Conservation (phyloP, 2,888 invertebrate genomes). For the Callyntrura guangdongensis region DNA sequence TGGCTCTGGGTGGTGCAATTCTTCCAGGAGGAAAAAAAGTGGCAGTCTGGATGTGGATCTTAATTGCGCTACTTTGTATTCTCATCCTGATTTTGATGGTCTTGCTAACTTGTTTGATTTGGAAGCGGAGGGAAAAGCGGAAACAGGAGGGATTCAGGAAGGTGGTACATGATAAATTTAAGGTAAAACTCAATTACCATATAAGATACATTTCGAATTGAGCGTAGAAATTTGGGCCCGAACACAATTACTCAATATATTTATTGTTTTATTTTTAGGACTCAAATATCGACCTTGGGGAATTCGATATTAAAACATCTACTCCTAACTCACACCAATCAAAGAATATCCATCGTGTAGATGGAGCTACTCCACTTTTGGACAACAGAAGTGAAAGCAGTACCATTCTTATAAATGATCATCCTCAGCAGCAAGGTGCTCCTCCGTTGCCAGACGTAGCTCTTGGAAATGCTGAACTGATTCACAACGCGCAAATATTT, state of each 20-base stretch:
- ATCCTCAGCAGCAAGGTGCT: constrained; percentile 4
- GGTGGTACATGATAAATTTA: constrained; percentile 69
- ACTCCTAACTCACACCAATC: constrained; percentile 1
- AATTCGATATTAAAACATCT: constrained; percentile 63
- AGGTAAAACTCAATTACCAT: constrained; percentile 41
- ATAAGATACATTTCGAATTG: no score
- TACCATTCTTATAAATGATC: constrained; percentile 41
- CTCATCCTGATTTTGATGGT: constrained; percentile 40
- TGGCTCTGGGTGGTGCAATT: not conserved
- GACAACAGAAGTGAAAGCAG: constrained; percentile 62
- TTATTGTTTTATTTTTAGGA: constrained; percentile 53
- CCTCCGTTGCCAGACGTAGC: constrained; percentile 60
- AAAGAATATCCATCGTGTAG: not conserved
- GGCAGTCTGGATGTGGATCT: constrained; percentile 64
- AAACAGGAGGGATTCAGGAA: constrained; percentile 70
- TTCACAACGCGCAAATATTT: constrained; percentile 69
- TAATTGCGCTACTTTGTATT: constrained; percentile 35
- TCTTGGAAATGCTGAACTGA: constrained; percentile 46
- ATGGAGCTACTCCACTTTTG: constrained; percentile 66
- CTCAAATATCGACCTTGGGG: constrained; percentile 68
- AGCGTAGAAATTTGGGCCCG: no score
- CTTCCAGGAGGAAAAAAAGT: constrained; percentile 26
- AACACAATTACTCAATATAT: no score
- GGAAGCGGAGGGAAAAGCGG: constrained; percentile 51
- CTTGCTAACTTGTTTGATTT: constrained; percentile 25